Percentiles rank a stretch among this genome's conserved stretches.
Conservation (phyloP, 2,113 vertebrate genomes). For the Bubo scandiacus region DNA sequence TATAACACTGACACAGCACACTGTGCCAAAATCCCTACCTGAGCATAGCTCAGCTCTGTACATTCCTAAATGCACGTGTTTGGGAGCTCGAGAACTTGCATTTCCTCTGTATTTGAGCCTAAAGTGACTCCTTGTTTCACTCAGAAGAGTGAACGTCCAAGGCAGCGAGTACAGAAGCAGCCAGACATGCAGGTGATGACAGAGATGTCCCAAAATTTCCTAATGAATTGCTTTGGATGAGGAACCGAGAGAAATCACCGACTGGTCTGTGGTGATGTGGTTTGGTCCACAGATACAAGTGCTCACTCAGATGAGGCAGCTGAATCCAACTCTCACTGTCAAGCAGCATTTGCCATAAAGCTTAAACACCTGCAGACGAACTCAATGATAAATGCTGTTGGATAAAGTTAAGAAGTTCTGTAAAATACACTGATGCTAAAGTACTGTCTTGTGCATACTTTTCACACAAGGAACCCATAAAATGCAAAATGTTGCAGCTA, state of each 20-base stretch:
- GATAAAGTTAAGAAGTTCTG: neutral
- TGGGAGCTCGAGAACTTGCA: neutral
- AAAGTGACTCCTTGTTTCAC: neutral
- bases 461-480: neutral
- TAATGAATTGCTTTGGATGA: neutral
- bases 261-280: neutral
- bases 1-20: neutral
- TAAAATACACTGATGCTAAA: neutral
- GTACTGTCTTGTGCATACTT: neutral
- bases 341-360: neutral
- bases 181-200: neutral
- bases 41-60: neutral
- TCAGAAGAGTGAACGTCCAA: neutral
- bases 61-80: accelerated
- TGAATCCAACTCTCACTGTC: neutral
- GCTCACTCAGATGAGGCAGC: neutral
- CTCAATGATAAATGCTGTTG: neutral
- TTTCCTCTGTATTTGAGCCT: neutral
- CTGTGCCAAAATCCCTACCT: neutral
- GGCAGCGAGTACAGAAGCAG: neutral
- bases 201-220: neutral
- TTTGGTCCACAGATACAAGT: neutral
- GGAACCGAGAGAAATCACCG: neutral
- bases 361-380: neutral
- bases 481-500: neutral